A percentile compares a stretch with the other conserved stretches of the same genome.
Conservation (phyloP, 2,888 invertebrate genomes). For the Xestoiulus laeticollis region DNA sequence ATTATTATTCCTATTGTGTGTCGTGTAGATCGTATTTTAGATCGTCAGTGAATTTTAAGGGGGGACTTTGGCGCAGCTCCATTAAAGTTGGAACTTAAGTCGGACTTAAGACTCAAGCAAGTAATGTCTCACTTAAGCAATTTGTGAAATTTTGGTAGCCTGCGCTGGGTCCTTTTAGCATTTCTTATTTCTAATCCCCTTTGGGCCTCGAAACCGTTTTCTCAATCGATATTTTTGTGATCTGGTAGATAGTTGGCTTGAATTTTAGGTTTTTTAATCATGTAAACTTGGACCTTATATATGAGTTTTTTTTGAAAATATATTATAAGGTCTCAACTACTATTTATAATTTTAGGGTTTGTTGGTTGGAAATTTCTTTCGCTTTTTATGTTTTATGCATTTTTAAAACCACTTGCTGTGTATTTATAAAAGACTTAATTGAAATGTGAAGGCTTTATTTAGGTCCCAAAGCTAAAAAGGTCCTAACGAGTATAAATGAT, state of each 20-base stretch:
- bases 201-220: background rate
- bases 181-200: slow-evolving; percentile 5
- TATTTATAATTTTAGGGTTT: too few species aligned
- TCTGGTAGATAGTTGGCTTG: background rate
- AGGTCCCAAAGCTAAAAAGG: too few species aligned
- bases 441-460: too few species aligned
- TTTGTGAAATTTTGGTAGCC: background rate
- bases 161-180: background rate
- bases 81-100: too few species aligned
- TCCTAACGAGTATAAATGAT: too few species aligned
- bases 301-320: too few species aligned
- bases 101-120: too few species aligned
- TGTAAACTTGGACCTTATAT: background rate
- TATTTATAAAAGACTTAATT: too few species aligned
- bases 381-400: too few species aligned
- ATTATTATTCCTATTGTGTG: slow-evolving; percentile 11
- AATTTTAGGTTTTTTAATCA: background rate
- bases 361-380: too few species aligned
- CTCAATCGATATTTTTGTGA: slow-evolving; percentile 16
- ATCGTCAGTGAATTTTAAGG: background rate
- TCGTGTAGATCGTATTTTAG: background rate
- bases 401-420: too few species aligned
- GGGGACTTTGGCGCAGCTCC: background rate
- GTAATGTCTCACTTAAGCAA: background rate
- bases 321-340: too few species aligned